Base-by-base conservation (phyloP, 2,113 vertebrate genomes). In the human region DNA sequence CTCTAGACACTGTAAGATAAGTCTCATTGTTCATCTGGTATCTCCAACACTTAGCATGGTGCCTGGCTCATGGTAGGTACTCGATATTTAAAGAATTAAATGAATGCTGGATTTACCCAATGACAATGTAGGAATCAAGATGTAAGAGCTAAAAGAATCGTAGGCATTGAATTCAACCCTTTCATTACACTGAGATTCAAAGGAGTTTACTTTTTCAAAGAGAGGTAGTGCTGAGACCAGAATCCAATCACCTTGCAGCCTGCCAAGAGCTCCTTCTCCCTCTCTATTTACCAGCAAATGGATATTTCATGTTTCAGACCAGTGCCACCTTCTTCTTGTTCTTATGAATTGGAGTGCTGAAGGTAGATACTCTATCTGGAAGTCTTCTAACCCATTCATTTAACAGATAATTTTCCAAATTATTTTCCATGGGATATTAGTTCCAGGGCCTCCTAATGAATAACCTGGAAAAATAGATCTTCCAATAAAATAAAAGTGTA, bases 371-470 rank as follows among this genome's bases (percentile, higher is more conserved):
- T 80, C 8, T 70, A 55, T 81, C 52, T 81, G 64, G 64, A 93
- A 85, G 88, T 73, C 50, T 40, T 90, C 35, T 92, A 66, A 57
- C 70, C 57, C 13, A 72, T 86, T 35, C 17, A 82, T 82, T n/a
- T 90, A 81, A 40, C 35, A 76, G 32, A 88, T 4, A 27, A 80
- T 88, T 97, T 97, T 81, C 57, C 50, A 95, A 92, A 84, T 94
- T 68, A 52, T 18, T 43, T 80, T 57, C 27, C 16, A 66, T 82
- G 38, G 61, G 17, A 32, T 50, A 92, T 93, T 94, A 59, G 13
- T 90, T 96, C 17, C 11, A 88, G 20, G 52, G 64, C 35, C 97
- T 95, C 9, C 48, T 96, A 87, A 59, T 75, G 38, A 92, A 80
- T 55, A 94, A 84, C 17, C 40, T 89, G 52, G 52, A 81, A 82